Evolutionary conservation across 2,888 invertebrate species (phyloP), one percentile per base, ranked within the genome.

Genomic region (Lymantria dispar): DNA sequence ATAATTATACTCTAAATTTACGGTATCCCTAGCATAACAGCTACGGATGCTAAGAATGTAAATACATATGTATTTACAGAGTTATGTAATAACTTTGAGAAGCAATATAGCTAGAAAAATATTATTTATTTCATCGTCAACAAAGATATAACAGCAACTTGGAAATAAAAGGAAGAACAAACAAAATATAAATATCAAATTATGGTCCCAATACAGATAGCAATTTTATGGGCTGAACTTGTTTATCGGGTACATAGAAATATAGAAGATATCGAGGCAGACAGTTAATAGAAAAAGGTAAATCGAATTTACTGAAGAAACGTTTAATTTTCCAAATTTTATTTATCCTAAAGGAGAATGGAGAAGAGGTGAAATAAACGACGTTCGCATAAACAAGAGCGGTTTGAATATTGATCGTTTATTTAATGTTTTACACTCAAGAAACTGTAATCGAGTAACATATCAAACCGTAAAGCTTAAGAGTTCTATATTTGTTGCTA

Each of bases 241-340:
- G 50, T 65, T 62, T 64, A 47, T 33, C 33, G 33, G 10, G 8
- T 8, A 10, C 10, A 33, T 33, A 33, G 33, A 33, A 33, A 33
- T 33, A 33, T 10, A 33, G 33, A 33, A 33, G 10, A 33, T n/a
- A 52, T 7, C 49, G 47, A 38, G 41, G 54, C 57, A 70, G 70
- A 65, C 56, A 68, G 52, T 60, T 60, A 52, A 61, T 51, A 62
- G 52, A 61, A 62, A 38, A 71, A 68, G 62, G 62, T 65, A 72
- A 70, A 73, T 72, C 58, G 56, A 66, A 68, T 73, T 68, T 66
- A 51, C 50, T 52, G 57, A 56, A 58, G 58, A 60, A 59, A 61
- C 62, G 62, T 67, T 67, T 68, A 67, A 33, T 67, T 70, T 69
- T 64, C 48, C 46, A 57, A 61, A 60, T 65, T 68, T 60, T 52